phyloP scores from a whole-genome alignment of 1,140 invertebrate species.

The Yoshiicerus persimilis region DNA sequence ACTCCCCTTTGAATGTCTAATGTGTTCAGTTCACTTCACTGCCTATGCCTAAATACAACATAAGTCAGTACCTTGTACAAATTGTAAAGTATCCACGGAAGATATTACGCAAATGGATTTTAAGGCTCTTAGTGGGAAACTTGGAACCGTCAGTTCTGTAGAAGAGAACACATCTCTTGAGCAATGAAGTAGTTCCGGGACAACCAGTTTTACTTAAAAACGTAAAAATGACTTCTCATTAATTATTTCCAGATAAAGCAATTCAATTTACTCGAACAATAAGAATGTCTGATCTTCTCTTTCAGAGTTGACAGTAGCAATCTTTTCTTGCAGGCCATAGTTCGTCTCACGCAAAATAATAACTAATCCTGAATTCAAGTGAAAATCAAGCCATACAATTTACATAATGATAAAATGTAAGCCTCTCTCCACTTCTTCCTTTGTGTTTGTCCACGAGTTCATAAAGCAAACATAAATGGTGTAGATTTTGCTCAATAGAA shows the following conservation, averaged over 20 bases:
- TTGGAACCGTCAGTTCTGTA: background rate
- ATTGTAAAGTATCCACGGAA: background rate
- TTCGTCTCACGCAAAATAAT: background rate
- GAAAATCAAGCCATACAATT: conserved; percentile 22
- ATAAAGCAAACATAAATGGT: background rate
- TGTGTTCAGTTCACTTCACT: background rate
- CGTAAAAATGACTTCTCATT: background rate
- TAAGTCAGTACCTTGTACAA: background rate
- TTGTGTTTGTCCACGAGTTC: background rate
- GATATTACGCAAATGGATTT: background rate
- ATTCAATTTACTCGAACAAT: background rate
- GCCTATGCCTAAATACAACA: background rate
- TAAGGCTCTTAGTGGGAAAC: background rate
- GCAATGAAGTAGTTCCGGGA: background rate
- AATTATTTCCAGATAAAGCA: background rate
- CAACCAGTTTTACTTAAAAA: background rate
- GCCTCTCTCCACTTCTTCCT: background rate
- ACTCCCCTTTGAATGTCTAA: background rate
- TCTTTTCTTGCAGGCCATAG: background rate
- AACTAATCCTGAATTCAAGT: background rate
- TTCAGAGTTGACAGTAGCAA: background rate
- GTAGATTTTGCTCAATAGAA: background rate
- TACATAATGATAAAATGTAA: conserved; percentile 12
- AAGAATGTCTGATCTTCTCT: background rate
- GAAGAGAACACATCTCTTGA: background rate